phyloP scores from a whole-genome alignment of 2,113 vertebrate species.

The Thalassarche chlororhynchos region DNA sequence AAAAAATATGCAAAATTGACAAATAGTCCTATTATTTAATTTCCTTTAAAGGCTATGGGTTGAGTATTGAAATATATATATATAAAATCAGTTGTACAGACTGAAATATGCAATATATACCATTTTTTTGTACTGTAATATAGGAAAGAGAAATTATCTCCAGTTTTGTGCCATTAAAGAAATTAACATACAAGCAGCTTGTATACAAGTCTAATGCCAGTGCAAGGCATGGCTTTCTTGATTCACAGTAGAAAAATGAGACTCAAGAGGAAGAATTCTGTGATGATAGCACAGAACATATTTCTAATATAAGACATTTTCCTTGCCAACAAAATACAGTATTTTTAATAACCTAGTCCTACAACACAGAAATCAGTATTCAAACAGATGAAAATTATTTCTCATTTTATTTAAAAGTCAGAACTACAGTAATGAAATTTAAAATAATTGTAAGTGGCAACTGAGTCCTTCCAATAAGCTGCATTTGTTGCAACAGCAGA shows the following conservation, averaged over 20 bases:
- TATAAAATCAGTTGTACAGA: neutral
- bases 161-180: neutral
- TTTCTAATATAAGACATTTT: neutral
- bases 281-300: neutral
- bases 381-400: neutral
- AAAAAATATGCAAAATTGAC: neutral
- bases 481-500: neutral
- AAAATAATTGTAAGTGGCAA: neutral
- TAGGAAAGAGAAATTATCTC: neutral
- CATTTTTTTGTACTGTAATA: neutral
- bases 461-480: neutral
- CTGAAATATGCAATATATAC: neutral
- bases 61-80: neutral
- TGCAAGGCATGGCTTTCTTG: neutral
- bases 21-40: neutral
- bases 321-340: neutral
- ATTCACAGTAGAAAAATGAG: neutral
- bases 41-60: neutral
- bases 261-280: neutral
- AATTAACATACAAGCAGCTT: neutral
- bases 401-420: neutral
- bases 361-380: neutral
- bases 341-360: neutral
- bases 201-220: neutral
- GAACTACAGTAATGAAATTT: neutral